Evolutionary conservation across 23 tunicate genomes (phyloP), one percentile per base, ranked within the genome.

Genomic region (Diplosoma virens): DNA sequence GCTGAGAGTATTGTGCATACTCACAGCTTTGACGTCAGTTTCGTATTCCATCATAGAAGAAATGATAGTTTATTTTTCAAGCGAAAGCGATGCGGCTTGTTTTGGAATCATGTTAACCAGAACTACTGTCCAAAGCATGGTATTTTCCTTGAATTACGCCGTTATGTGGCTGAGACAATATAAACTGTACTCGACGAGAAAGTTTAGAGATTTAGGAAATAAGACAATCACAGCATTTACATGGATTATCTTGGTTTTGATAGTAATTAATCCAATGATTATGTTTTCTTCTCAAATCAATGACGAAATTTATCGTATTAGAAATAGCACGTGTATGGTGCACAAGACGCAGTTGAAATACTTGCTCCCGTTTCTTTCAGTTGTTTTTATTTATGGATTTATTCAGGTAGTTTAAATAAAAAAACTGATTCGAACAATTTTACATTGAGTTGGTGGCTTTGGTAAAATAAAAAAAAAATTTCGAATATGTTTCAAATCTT

Each of bases 241-340:
- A 11, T 77, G 82, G 82, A 37, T 77, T n/a, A 29, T 77, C 2
- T 35, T 77, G 1, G 3, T 26, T 16, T 35, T 77, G 4, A 37
- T 77, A 18, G 22, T 60, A 11, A 36, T 77, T 22, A 77, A 77
- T 37, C 82, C 82, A 3, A 37, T 32, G 25, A 60, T 77, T 22
- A 77, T 77, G 82, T 58, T 77, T 20, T 71, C 71, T 1, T 77
- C 60, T 60, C 82, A 77, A 61, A 59, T 77, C 58, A 77, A 77
- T 65, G 82, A 56, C 3, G 52, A 60, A 77, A 37, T 77, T 1
- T 77, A 36, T 33, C 3, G 52, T 22, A 71, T 35, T 7, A 4
- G n/a, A 35, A 23, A 60, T 58, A 33, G 58, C 1, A 37, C 45
- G 1, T 77, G 82, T 34, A 16, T 77, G 58, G 82, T 77, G 3